phyloP scores from a whole-genome alignment of 2,797 vertebrate genomes.

The Tarsius wallacei region DNA sequence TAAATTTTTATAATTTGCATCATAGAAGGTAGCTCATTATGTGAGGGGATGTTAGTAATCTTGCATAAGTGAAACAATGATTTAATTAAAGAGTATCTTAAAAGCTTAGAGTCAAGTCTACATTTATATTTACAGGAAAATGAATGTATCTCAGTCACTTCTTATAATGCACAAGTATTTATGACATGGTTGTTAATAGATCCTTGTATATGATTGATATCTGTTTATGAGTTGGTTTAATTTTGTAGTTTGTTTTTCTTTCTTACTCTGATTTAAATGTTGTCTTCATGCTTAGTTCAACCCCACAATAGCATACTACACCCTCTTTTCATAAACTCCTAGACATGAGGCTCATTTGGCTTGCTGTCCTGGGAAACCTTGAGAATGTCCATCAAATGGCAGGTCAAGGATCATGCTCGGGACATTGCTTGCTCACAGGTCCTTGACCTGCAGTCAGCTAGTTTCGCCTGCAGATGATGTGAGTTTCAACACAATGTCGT shows the following conservation, averaged over 20 bases:
- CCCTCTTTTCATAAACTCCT: too few species aligned
- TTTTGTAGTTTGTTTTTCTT: not conserved
- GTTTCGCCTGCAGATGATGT: rapidly evolving
- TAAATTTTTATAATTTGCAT: not conserved
- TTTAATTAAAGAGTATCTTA: not conserved
- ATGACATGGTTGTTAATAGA: not conserved
- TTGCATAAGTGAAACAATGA: not conserved
- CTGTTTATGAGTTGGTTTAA: not conserved
- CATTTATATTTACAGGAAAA: not conserved
- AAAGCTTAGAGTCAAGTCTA: not conserved
- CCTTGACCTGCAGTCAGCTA: not conserved
- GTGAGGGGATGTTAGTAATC: not conserved
- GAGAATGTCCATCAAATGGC: rapidly evolving
- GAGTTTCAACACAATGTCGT: not conserved
- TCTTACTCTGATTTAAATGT: rapidly evolving
- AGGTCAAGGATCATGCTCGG: not conserved
- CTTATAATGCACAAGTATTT: too few species aligned
- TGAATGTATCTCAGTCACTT: not conserved
- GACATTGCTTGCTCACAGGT: not conserved
- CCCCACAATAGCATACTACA: rapidly evolving
- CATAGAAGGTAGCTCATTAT: not conserved
- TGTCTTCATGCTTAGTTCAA: not conserved
- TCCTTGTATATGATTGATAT: rapidly evolving
- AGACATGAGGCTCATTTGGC: rapidly evolving
- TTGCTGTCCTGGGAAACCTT: not conserved